Conservation (phyloP, 2,113 vertebrate species). For the Geothlypis trichas region DNA sequence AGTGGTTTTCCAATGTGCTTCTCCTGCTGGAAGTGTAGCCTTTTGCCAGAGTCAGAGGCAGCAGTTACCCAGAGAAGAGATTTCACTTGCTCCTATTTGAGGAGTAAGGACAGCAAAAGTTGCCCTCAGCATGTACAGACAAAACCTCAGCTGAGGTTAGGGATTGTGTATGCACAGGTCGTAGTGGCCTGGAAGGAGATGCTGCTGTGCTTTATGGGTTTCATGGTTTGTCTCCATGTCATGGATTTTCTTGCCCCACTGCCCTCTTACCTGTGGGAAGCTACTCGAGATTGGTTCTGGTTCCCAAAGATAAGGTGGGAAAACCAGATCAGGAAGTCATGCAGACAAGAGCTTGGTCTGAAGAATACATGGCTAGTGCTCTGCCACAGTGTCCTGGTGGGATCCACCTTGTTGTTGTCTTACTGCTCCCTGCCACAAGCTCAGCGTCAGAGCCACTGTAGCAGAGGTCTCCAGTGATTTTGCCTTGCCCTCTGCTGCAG, state of each 20-base stretch:
- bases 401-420: not conserved
- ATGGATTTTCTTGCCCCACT: rapidly evolving
- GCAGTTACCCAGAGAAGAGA: not conserved
- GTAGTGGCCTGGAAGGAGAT: not conserved
- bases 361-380: not conserved
- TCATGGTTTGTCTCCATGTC: not conserved
- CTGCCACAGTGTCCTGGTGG: not conserved
- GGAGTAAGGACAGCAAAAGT: not conserved
- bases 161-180: not conserved
- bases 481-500: not conserved
- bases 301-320: not conserved
- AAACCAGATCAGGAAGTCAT: not conserved
- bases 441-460: rapidly evolving
- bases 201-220: not conserved
- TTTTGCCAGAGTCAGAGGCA: not conserved
- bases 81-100: not conserved
- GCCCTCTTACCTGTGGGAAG: not conserved
- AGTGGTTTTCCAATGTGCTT: not conserved
- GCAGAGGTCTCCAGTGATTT: not conserved
- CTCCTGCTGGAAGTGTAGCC: not conserved
- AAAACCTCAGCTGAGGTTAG: not conserved
- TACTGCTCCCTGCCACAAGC: rapidly evolving
- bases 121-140: not conserved
- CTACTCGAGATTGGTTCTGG: rapidly evolving
- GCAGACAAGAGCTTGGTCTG: not conserved